Percentiles rank a stretch among this genome's conserved stretches.
phyloP scores from a whole-genome alignment of 2,888 invertebrate genomes.

The Leucophenga maculata region DNA sequence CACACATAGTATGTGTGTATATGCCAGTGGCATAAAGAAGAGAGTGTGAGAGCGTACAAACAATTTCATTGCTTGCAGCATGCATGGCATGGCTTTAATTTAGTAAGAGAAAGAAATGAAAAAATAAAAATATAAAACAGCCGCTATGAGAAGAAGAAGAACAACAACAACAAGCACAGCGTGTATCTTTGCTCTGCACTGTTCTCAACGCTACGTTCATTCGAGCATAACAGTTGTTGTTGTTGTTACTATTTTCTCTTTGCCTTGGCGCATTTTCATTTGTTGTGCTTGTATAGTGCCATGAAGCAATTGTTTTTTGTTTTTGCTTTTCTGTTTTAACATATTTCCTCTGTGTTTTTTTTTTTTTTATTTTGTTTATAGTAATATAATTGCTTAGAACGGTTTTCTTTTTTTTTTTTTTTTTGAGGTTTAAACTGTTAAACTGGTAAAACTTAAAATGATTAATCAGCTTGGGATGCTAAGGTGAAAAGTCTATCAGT shows the following conservation, averaged over 20 bases:
- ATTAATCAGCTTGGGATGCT: no score
- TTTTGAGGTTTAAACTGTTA: no score
- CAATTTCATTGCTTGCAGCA: not conserved
- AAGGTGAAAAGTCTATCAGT: no score
- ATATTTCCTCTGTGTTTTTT: no score
- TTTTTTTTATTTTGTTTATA: no score
- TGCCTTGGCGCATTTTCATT: conserved; percentile 15
- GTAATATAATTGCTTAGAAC: no score
- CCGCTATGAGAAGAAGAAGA: not conserved
- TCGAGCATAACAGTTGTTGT: not conserved
- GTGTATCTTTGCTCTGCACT: not conserved
- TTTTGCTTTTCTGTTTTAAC: no score
- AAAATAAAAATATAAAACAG: conserved; percentile 13
- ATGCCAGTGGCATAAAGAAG: no score
- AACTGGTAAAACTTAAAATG: no score
- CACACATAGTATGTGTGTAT: not conserved
- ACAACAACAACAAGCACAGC: not conserved
- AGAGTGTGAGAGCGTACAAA: not conserved
- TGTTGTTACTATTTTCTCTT: conserved; percentile 16
- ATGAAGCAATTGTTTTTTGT: no score
- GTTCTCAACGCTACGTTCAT: no score
- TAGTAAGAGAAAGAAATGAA: not conserved
- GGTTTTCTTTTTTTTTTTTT: no score
- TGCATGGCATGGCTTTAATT: conserved; percentile 5
- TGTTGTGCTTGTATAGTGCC: not conserved